Evolutionary conservation across 1,140 invertebrate genomes (phyloP), one percentile per base, ranked within the genome.

Genomic region (Ditylenchus dipsaci): DNA sequence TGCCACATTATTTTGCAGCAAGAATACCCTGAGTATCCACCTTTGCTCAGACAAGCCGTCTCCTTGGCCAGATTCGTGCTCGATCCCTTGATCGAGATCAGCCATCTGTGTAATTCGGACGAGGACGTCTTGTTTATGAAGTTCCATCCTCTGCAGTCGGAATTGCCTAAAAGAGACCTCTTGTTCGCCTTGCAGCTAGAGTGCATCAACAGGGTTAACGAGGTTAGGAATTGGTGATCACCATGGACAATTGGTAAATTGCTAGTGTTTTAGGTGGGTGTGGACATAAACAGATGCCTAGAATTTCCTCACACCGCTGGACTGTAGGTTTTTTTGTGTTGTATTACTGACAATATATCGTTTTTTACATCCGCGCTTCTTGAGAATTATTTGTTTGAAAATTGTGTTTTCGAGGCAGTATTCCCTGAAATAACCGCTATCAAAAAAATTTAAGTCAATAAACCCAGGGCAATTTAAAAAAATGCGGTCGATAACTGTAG

Each of bases 1-100:
- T 53, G 23, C 23, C 49, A 7, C n/a, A 21, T 58, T 72, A 72
- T 21, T 29, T 78, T 76, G 60, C 45, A 82, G 69, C 47, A 72
- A 38, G 75, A 83, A 64, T 78, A 82, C 19, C 73, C 77, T 17
- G 73, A 76, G 43, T 75, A 78, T 53, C 71, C 69, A n/a, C 63
- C 72, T 1, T 49, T 69, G 27, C 75, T 83, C 8, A 75, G 84
- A 79, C 64, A 81, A 82, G 73, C 95, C 0, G 89, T 97, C 59
- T 97, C 93, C 1, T 83, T 97, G 57, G 94, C 90, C 0, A 86
- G 96, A 62, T 87, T 91, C 59, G 86, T 97, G 72, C 93, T 96
- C 84, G 96, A 99, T 86, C 95, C 96, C 0, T 84, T 98, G 0
- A 88, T 96, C 23, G 95, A 98, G 83, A 96, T 93, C 84, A 91